Conservation (phyloP, 1,140 invertebrate genomes). For the Babylonia areolata region DNA sequence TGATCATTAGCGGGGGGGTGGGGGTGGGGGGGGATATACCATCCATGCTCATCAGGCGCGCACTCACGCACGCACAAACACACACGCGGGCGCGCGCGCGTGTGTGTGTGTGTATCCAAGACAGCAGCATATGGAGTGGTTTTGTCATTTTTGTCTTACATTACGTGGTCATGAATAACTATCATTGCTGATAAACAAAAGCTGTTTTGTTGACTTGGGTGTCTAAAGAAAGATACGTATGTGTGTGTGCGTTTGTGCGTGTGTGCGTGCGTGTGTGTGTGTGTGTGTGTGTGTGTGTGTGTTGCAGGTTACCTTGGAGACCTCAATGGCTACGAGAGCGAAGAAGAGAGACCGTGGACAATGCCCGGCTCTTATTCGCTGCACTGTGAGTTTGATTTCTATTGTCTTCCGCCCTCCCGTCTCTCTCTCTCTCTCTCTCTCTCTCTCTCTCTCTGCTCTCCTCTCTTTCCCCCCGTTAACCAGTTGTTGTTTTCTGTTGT, state of each 20-base stretch:
- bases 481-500: not conserved
- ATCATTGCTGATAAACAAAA: no score
- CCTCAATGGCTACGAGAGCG: conserved; percentile 26
- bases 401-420: not conserved
- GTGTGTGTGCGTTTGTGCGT: not conserved
- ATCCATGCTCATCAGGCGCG: no score
- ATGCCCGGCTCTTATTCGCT: conserved; percentile 18
- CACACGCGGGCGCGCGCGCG: no score
- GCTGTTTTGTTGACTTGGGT: no score
- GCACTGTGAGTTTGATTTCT: not conserved
- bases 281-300: not conserved
- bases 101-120: no score
- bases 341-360: conserved; percentile 17
- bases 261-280: conserved; percentile 3
- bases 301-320: conserved; percentile 32
- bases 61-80: no score
- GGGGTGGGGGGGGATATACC: no score
- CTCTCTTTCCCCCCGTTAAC: not conserved
- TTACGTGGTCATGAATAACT: no score
- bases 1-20: no score
- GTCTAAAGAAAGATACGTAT: not conserved
- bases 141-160: no score
- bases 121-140: no score
- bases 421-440: not conserved
- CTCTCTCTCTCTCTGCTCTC: not conserved